Conservation (phyloP, 1,140 invertebrate genomes). For the Tetraneura akinire region DNA sequence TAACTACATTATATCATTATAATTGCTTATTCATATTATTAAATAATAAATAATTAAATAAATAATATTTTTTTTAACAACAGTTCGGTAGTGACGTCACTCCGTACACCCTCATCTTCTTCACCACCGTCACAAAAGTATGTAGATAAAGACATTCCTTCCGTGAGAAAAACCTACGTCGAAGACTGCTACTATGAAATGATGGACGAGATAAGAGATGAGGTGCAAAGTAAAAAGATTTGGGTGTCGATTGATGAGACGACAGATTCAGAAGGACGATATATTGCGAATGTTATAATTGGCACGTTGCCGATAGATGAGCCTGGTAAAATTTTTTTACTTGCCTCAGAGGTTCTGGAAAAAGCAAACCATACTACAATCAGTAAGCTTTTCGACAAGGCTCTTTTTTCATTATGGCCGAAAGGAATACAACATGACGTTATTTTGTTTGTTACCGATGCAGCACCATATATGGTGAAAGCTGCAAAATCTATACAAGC, state of each 20-base stretch:
- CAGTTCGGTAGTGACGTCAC: too few relatives aligned
- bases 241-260: neutral
- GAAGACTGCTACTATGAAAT: neutral
- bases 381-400: neutral
- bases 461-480: constrained; percentile 20
- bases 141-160: too few relatives aligned
- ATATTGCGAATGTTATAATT: neutral
- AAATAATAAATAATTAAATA: too few relatives aligned
- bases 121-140: too few relatives aligned
- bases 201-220: neutral
- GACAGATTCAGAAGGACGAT: neutral
- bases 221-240: neutral
- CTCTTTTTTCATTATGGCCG: too few relatives aligned
- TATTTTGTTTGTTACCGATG: neutral
- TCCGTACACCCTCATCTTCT: too few relatives aligned
- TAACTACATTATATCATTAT: too few relatives aligned
- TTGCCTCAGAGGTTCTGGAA: neutral
- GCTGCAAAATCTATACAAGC: constrained; percentile 15
- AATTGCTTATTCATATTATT: too few relatives aligned
- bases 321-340: neutral
- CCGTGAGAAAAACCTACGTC: neutral
- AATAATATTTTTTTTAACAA: too few relatives aligned
- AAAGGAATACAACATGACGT: too few relatives aligned
- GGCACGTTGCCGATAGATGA: neutral
- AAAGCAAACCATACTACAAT: neutral